Percentiles rank a stretch among this genome's conserved stretches.
Evolutionary conservation across 2,797 vertebrate species (phyloP).

Genomic region (Tenualosa thibaudeaui): DNA sequence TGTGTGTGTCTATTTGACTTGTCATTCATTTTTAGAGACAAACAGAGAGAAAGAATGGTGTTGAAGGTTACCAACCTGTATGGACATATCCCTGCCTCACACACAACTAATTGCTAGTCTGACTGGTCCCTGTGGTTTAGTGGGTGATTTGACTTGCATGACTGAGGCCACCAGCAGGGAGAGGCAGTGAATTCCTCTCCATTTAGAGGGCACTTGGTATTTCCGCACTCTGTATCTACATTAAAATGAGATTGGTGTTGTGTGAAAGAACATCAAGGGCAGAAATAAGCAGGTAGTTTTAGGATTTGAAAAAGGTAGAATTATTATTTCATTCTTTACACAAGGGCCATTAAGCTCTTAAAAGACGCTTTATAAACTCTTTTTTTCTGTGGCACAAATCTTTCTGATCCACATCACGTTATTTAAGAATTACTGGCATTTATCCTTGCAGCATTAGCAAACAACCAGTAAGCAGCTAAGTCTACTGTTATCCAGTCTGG

Average conservation of each 20-base stretch:
- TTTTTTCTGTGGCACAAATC: background rate
- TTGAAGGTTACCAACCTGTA: conserved; percentile 33
- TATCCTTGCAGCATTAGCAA: conserved; percentile 39
- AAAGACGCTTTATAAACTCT: background rate
- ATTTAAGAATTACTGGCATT: conserved; percentile 51
- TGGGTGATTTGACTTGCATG: conserved; percentile 38
- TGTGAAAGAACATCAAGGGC: conserved; percentile 46
- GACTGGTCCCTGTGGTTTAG: conserved; percentile 22
- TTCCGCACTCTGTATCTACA: conserved; percentile 18
- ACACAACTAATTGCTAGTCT: conserved; percentile 35
- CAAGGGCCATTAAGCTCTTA: background rate
- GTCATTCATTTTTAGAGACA: conserved; percentile 4
- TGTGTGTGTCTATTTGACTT: background rate
- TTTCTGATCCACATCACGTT: conserved; percentile 50
- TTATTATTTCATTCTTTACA: background rate
- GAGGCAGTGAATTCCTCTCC: conserved; percentile 22
- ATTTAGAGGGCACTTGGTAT: conserved; percentile 22
- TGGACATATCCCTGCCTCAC: conserved; percentile 13
- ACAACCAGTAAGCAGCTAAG: conserved; percentile 47
- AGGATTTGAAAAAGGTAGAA: background rate
- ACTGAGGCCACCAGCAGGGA: background rate
- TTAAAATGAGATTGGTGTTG: conserved; percentile 54
- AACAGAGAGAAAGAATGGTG: background rate
- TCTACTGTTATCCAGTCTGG: conserved; percentile 55
- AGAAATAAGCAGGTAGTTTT: conserved; percentile 1